Evolutionary conservation across 2,113 vertebrate species (phyloP).

Genomic region (Opisthocomus hoazin): DNA sequence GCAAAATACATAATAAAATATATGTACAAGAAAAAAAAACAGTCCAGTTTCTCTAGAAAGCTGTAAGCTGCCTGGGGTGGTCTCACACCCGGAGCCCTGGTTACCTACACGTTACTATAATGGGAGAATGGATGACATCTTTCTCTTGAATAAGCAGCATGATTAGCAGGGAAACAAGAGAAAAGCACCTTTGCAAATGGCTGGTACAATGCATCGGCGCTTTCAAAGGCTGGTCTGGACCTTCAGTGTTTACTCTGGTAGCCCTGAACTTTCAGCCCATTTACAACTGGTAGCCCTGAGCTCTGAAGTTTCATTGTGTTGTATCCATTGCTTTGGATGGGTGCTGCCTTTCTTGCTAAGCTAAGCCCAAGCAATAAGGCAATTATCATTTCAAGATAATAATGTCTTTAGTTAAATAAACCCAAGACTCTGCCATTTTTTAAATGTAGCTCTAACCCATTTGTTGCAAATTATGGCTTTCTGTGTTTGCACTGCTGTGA

Average conservation of each 20-base stretch:
- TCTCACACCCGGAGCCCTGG: not conserved
- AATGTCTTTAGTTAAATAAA: slow-evolving; percentile 22
- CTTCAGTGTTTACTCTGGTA: not conserved
- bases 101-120: accelerated
- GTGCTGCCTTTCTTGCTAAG: not conserved
- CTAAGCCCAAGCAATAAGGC: not conserved
- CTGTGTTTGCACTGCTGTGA: slow-evolving; percentile 3
- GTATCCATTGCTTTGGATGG: not conserved
- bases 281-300: not conserved
- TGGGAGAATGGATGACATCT: not conserved
- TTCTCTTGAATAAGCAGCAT: not conserved
- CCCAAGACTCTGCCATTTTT: not conserved
- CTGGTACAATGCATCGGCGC: not conserved
- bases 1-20: not conserved
- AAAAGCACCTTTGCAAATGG: not conserved
- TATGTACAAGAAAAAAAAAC: not conserved
- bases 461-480: slow-evolving; percentile 35
- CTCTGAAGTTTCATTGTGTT: not conserved
- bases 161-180: not conserved
- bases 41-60: not conserved
- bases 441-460: not conserved
- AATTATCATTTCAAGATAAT: not conserved
- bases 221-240: not conserved
- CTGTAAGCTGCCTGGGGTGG: not conserved
- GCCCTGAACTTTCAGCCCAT: no score